phyloP scores from a whole-genome alignment of 2,888 invertebrate species.

The Osedax fenrisi region DNA sequence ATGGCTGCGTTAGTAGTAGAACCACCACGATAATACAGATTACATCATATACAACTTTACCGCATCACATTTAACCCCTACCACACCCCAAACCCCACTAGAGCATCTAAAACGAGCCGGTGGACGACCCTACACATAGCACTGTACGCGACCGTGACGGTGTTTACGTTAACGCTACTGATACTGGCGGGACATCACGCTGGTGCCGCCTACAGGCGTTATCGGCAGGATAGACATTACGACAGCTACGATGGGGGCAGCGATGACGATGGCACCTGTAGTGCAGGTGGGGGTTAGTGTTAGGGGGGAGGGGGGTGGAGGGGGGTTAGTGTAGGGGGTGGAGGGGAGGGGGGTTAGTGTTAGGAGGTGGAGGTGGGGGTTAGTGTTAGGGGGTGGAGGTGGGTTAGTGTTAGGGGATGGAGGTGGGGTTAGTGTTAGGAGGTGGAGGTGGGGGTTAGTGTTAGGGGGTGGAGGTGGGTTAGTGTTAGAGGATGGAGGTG shows the following conservation, averaged over 20 bases:
- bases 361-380: too few relatives aligned
- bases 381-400: background rate
- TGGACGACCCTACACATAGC: background rate
- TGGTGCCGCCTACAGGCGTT: background rate
- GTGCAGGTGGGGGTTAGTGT: too few relatives aligned
- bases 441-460: too few relatives aligned
- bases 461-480: background rate
- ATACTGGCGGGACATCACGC: background rate
- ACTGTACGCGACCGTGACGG: background rate
- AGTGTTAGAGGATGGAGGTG: background rate
- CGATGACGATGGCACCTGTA: background rate
- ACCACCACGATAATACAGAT: too few relatives aligned
- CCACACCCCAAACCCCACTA: too few relatives aligned
- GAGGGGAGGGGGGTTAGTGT: background rate
- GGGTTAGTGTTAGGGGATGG: background rate
- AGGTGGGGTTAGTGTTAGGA: background rate
- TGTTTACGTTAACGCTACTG: background rate
- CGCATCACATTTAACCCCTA: too few relatives aligned
- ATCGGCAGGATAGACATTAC: background rate
- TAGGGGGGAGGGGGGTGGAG: background rate
- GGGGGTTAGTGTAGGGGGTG: background rate
- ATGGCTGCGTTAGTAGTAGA: too few relatives aligned
- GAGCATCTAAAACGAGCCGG: background rate
- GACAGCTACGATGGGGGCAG: background rate
- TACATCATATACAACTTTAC: too few relatives aligned